Evolutionary conservation across 2,888 invertebrate species (phyloP), one percentile per base, ranked within the genome.

Genomic region (Luperina nickerlii): DNA sequence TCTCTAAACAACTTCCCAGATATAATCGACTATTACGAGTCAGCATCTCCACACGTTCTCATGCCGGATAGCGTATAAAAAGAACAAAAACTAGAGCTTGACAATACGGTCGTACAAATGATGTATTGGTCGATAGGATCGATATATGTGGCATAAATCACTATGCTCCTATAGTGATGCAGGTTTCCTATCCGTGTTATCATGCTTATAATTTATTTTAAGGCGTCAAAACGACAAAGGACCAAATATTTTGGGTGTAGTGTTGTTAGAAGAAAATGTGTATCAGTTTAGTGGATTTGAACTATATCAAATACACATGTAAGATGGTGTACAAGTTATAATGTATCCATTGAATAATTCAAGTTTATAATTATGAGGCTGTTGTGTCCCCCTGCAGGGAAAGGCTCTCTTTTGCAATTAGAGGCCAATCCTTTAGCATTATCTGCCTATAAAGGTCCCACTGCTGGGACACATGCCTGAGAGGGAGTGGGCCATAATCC

Each of bases 101-200:
- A 90, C 90, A 90, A 89, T 90, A 90, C 88, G 86, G 85, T 85
- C 90, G 83, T 88, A 91, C 91, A 90, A 92, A 93, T 94, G 94
- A 94, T 92, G 92, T 93, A 94, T 94, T 89, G 89, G 86, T 68
- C 82, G 93, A 92, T 91, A 90, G 90, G 86, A 92, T 93, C 93
- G 92, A 90, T 90, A 89, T 86, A 85, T 87, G 80, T 85, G 89
- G 90, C 87, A 94, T 94, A 94, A 94, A 94, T 94, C 94, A 94
- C 92, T 76, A 76, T 20, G 69, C 62, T 67, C 65, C 84, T 74
- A 74, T 27, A 74, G 73, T 82, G 74, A 78, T 85, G 80, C 83
- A 77, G 79, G 80, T 78, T 48, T 78, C 77, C 77, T 90, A 91
- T 90, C 91, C 86, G 62, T 79, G 83, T 90, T 92, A 92, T 92